Percentiles rank a stretch among this genome's conserved stretches.
Evolutionary conservation across 2,113 vertebrate species (phyloP).

Genomic region (Rhabdomys dilectus): DNA sequence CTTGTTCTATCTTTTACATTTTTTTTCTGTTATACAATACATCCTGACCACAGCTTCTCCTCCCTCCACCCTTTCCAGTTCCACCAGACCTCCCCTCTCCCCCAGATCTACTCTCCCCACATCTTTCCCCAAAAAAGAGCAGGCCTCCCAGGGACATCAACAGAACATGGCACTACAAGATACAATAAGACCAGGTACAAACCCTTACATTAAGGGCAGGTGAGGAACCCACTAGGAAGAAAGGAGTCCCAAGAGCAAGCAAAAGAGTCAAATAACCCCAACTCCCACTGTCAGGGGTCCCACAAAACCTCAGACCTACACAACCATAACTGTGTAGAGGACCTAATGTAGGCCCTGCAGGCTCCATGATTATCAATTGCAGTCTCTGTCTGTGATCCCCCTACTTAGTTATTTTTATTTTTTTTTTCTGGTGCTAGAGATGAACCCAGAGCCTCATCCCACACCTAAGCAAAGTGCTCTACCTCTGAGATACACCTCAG

Average conservation of each 20-base stretch:
- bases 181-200: background rate
- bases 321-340: background rate
- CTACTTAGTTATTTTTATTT: background rate
- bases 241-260: background rate
- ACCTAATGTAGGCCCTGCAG: too few species aligned
- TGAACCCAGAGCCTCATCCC: background rate
- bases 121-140: background rate
- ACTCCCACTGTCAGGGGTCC: background rate
- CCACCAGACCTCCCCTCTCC: background rate
- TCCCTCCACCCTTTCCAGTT: background rate
- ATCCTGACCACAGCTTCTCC: too few species aligned
- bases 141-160: background rate
- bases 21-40: background rate
- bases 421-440: background rate
- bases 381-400: background rate
- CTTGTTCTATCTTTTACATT: background rate
- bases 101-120: background rate
- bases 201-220: background rate
- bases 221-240: background rate
- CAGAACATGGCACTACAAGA: background rate
- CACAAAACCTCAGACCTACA: background rate
- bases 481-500: background rate
- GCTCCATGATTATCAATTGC: background rate
- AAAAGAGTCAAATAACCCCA: background rate
- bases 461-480: background rate